A percentile compares a stretch with the other conserved stretches of the same genome.
Conservation (phyloP, 2,797 vertebrate species). For the Coluber constrictor region DNA sequence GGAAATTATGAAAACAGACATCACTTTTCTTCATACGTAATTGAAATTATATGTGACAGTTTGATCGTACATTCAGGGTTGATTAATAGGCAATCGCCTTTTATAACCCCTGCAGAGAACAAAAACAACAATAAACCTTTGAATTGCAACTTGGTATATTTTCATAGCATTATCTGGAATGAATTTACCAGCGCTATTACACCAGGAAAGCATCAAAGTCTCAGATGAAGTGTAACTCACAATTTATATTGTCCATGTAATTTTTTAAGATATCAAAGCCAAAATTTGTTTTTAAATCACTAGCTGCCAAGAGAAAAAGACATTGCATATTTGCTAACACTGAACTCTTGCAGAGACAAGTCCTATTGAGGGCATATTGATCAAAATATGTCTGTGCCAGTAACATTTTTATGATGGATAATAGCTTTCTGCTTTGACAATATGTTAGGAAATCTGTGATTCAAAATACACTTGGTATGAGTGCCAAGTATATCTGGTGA, state of each 20-base stretch:
- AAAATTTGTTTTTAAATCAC: background rate
- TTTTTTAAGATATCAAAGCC: conserved; percentile 1
- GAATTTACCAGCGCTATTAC: background rate
- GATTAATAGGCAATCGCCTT: background rate
- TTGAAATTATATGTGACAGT: background rate
- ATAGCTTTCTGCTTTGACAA: background rate
- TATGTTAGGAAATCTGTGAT: background rate
- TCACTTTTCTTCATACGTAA: background rate
- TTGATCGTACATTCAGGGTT: background rate
- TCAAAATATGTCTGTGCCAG: background rate
- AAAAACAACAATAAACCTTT: background rate
- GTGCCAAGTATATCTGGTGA: background rate
- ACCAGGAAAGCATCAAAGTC: background rate
- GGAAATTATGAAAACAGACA: background rate
- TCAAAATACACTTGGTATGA: background rate
- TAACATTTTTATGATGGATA: background rate
- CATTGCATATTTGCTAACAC: background rate
- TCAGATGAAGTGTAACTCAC: conserved; percentile 1
- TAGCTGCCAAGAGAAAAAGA: background rate
- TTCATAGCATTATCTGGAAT: background rate
- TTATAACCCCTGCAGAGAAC: background rate
- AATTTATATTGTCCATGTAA: conserved; percentile 1
- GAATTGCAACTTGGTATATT: background rate
- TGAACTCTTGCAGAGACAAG: background rate
- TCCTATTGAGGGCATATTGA: background rate